Evolutionary conservation across 1,140 invertebrate genomes (phyloP).

Genomic region (Mycetomoellerius zeteki): DNA sequence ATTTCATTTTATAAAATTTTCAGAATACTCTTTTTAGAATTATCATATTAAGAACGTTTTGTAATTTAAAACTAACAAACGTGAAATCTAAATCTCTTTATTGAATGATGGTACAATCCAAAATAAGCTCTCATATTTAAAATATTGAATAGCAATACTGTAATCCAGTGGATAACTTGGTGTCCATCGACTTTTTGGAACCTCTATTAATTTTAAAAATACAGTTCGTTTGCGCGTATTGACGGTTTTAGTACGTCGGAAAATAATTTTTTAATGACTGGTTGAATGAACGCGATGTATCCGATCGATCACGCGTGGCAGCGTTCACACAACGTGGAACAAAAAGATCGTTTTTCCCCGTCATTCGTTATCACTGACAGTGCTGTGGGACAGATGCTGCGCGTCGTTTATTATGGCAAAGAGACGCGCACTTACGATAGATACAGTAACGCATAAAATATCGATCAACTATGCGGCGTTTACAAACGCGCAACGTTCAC

Average conservation of each 20-base stretch:
- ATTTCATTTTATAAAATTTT: background rate
- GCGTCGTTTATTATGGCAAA: conserved; percentile 40
- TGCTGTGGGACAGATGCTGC: conserved; percentile 28
- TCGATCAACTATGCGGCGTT: conserved; percentile 65
- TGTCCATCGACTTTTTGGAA: background rate
- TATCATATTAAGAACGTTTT: background rate
- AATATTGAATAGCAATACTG: background rate
- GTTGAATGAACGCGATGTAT: conserved; percentile 20
- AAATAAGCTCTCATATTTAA: background rate
- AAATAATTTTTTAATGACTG: conserved; percentile 40
- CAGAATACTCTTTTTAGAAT: background rate
- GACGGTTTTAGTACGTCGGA: background rate
- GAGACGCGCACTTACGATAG: conserved; percentile 60
- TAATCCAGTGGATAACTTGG: background rate
- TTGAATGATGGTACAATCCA: background rate
- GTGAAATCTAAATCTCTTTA: conserved; percentile 13
- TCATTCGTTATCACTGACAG: conserved; percentile 44
- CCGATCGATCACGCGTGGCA: conserved; percentile 40
- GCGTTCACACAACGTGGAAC: conserved; percentile 14
- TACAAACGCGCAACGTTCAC: conserved; percentile 54
- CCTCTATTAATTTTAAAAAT: conserved; percentile 21
- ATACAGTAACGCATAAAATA: conserved; percentile 64
- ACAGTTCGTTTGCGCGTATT: background rate
- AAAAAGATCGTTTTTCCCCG: conserved; percentile 21
- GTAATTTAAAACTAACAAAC: background rate